Percentiles rank a stretch among this genome's conserved stretches.
Evolutionary conservation across 2,113 vertebrate species (phyloP).

Genomic region (Dasypus novemcinctus): DNA sequence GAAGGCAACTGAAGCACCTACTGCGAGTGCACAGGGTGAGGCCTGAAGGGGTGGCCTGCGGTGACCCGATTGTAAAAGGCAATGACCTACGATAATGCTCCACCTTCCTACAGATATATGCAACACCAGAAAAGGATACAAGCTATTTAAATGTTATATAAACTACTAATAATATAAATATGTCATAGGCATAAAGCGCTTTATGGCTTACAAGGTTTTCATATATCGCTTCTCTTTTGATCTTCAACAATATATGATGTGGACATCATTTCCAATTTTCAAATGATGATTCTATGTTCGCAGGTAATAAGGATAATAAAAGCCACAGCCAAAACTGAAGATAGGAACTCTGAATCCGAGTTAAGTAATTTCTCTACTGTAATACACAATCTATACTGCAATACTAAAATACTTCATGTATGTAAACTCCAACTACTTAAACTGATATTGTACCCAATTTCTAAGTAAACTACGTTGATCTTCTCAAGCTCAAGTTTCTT

Average conservation of each 20-base stretch:
- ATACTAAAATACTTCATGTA: background rate
- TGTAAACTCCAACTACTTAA: conserved; percentile 27
- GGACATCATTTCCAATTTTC: conserved; percentile 37
- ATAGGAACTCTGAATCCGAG: background rate
- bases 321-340: background rate
- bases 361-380: background rate
- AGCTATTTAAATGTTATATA: background rate
- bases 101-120: background rate
- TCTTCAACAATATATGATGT: background rate
- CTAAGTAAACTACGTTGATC: conserved; percentile 33
- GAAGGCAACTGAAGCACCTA: background rate
- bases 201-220: background rate
- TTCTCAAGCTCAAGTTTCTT: conserved; percentile 31
- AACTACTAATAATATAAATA: background rate
- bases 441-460: background rate
- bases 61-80: background rate
- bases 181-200: background rate
- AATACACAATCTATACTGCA: background rate
- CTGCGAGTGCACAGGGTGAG: background rate
- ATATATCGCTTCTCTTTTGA: background rate
- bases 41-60: background rate
- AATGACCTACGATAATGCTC: background rate
- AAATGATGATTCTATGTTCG: background rate
- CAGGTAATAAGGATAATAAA: background rate
- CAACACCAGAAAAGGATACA: background rate